Conservation (phyloP, 2,113 vertebrate species). For the Serinus canaria region DNA sequence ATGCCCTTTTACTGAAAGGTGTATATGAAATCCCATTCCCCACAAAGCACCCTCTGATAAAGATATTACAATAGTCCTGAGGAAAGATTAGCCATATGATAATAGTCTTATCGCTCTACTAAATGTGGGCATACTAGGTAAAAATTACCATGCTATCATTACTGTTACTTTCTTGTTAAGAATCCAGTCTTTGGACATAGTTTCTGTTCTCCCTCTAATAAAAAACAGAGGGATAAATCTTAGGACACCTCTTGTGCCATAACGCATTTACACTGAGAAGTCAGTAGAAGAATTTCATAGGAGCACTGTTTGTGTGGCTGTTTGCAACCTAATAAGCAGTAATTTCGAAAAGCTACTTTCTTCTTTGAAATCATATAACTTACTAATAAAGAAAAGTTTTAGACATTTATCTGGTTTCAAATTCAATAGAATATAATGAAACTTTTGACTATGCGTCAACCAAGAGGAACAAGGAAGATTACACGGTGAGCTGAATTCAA, state of each 20-base stretch:
- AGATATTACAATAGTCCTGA: not conserved
- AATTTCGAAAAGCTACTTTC: not conserved
- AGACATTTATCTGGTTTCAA: constrained; percentile 27
- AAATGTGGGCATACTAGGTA: not conserved
- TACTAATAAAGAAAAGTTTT: constrained; percentile 9
- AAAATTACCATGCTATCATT: not conserved
- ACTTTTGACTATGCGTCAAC: constrained; percentile 19
- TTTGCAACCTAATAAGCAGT: not conserved
- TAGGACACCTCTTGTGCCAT: not conserved
- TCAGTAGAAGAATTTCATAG: not conserved
- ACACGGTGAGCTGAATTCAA: constrained; percentile 19
- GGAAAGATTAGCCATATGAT: not conserved
- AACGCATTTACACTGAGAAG: not conserved
- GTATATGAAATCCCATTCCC: not conserved
- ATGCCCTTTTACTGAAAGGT: not conserved
- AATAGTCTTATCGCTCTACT: not conserved
- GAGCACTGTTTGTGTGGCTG: not conserved
- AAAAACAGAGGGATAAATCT: not conserved
- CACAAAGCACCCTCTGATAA: not conserved
- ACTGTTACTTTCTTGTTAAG: not conserved
- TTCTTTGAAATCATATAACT: not conserved
- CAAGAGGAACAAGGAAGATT: constrained; percentile 57
- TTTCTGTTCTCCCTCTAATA: not conserved
- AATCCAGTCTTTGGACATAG: not conserved
- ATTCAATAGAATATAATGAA: constrained; percentile 49